These are phyloP conservation scores for Alentia gelatinosa DNA, from an alignment of 2,888 invertebrate genomes.

Conservation along the genomic window DNA sequence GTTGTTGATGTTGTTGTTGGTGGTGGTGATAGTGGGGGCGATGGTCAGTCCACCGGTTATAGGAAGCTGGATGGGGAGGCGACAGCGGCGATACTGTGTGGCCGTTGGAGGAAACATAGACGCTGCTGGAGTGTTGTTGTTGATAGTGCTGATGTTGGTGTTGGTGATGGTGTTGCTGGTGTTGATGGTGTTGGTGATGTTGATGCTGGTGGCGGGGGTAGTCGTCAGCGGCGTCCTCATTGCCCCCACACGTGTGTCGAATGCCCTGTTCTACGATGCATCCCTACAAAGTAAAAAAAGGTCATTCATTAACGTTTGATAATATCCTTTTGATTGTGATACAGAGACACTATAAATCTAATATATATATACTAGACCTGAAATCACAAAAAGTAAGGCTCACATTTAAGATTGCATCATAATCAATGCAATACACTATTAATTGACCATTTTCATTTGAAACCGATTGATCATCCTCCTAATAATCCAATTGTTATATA, in stretches of 20 bases:
- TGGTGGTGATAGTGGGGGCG: not conserved
- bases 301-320: not conserved
- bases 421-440: no score
- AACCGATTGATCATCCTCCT: no score
- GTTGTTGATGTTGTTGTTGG: no score
- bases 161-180: slow-evolving; percentile 35
- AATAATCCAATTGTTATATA: no score
- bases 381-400: no score
- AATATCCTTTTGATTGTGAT: no score
- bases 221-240: slow-evolving; percentile 50
- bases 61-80: not conserved
- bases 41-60: slow-evolving; percentile 23
- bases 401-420: no score
- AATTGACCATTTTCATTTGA: no score
- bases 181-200: slow-evolving; percentile 34
- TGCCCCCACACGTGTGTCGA: slow-evolving; percentile 73
- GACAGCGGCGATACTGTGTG: not conserved
- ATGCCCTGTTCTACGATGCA: slow-evolving; percentile 77
- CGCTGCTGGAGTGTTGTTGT: not conserved
- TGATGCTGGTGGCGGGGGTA: slow-evolving; percentile 45
- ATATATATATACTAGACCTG: no score
- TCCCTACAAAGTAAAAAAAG: slow-evolving; percentile 68
- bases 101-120: not conserved
- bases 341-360: no score
- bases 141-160: not conserved